Percentiles rank a stretch among this genome's conserved stretches.
Evolutionary conservation across 2,797 vertebrate genomes (phyloP).

Genomic region (Anguilla obscura): DNA sequence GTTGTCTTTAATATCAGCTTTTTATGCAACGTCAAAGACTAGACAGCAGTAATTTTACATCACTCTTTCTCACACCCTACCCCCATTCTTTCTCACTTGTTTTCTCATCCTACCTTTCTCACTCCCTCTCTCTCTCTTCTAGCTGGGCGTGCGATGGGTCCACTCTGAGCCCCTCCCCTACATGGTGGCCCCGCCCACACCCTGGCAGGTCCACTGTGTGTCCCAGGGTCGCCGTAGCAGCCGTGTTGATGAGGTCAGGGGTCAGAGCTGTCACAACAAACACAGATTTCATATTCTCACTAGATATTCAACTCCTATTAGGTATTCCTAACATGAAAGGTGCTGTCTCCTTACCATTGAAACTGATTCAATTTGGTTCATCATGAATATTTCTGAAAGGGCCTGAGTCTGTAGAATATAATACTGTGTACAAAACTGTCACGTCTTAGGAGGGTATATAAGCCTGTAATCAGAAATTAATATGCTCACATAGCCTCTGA

Average conservation of each 20-base stretch:
- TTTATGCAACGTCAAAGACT: not conserved
- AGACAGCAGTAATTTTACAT: not conserved
- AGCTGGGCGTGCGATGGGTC: slow-evolving; percentile 63
- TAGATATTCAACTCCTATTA: not conserved
- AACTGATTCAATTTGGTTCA: not conserved
- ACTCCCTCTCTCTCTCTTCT: slow-evolving; percentile 28
- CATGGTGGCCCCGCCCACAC: slow-evolving; percentile 81
- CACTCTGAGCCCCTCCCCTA: slow-evolving; percentile 75
- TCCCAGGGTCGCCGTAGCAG: slow-evolving; percentile 78
- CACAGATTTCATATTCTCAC: not conserved
- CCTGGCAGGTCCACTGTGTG: slow-evolving; percentile 84
- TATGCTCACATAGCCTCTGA: too few relatives aligned
- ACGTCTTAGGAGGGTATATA: too few relatives aligned
- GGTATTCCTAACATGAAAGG: not conserved
- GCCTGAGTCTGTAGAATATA: too few relatives aligned
- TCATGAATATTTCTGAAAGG: not conserved
- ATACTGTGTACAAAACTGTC: too few relatives aligned
- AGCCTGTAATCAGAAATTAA: too few relatives aligned
- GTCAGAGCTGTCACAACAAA: not conserved
- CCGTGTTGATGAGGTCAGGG: slow-evolving; percentile 75
- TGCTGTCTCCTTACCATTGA: not conserved
- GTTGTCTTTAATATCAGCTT: not conserved
- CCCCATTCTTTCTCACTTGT: not conserved
- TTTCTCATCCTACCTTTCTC: not conserved
- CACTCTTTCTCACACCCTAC: too few relatives aligned